Evolutionary conservation across 2,113 vertebrate genomes (phyloP), one percentile per base, ranked within the genome.

Genomic region (Bubalus kerabau): DNA sequence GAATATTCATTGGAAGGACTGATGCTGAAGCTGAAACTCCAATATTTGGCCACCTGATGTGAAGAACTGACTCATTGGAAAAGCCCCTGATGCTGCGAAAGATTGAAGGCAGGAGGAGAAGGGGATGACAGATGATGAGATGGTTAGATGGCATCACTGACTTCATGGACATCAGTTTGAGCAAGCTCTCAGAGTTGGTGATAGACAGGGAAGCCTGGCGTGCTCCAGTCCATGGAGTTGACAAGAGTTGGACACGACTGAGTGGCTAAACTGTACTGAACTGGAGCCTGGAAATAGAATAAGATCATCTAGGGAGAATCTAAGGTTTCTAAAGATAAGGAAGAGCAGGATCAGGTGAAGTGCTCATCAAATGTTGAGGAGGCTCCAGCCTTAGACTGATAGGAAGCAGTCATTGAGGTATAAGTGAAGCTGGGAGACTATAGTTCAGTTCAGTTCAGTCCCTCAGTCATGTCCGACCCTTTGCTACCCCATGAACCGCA

Each of bases 381-480:
- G 26, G 12, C 13, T 60, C 59, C 59, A 60, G 12, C 26, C 6
- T 14, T 12, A 60, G 26, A 28, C 59, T 60, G 59, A 60, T 12
- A 60, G 59, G 59, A 60, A 60, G 59, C 26, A 14, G 12, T 30
- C 12, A 30, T 14, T 60, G 59, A 60, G 59, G 2, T 60, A 30
- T 28, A 60, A 14, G 12, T 14, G 26, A 0, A 13, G 59, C 59
- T 60, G 59, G 12, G 26, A 60, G 59, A 60, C 1, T 60, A 12
- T 13, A 60, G 26, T 60, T 60, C 26, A 30, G 59, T 6, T 60
- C 59, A 60, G 59, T 60, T 60, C 59, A 60, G 59, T 60, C 12
- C 0, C 26, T 60, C 5, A 60, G 59, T 28, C 59, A 6, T 14
- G 59, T 60, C 26, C 2, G 2, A 60, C 59, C 5, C 5, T 60